These are phyloP conservation scores for Anarsia innoxiella DNA, from an alignment of 2,888 invertebrate species.

Conservation along the genomic window DNA sequence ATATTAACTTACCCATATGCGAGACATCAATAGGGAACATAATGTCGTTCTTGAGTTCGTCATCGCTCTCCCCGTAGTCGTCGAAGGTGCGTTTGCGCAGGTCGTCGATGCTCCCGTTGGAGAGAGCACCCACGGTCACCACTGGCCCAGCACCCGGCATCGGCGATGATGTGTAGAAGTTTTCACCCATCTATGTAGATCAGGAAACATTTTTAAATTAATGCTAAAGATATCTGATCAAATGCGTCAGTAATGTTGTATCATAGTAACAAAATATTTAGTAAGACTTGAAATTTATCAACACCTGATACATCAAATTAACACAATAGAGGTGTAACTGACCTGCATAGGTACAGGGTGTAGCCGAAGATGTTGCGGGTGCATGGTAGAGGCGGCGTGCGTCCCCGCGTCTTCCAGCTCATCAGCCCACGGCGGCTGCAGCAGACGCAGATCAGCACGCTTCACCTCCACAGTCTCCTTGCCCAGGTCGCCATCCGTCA, in stretches of 20 bases:
- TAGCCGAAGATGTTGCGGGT: conserved; percentile 44
- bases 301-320: too few relatives aligned
- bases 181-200: conserved; percentile 48
- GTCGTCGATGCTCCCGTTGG: conserved; percentile 78
- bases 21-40: conserved; percentile 84
- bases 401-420: conserved; percentile 85
- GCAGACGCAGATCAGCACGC: conserved; percentile 90
- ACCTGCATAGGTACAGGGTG: conserved; percentile 54
- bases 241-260: too few relatives aligned
- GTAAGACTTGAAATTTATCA: too few relatives aligned
- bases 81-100: conserved; percentile 79
- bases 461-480: conserved; percentile 81
- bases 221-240: too few relatives aligned
- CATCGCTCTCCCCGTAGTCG: conserved; percentile 91
- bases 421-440: conserved; percentile 97
- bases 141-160: conserved; percentile 50
- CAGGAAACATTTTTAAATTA: too few relatives aligned
- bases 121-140: conserved; percentile 71
- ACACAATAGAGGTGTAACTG: too few relatives aligned
- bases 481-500: conserved; percentile 66
- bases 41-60: conserved; percentile 91
- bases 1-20: conserved; percentile 68
- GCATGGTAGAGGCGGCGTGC: conserved; percentile 43
- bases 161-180: conserved; percentile 68
- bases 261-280: too few relatives aligned